Evolutionary conservation across 2,113 vertebrate genomes (phyloP).

Genomic region (Rissa tridactyla): DNA sequence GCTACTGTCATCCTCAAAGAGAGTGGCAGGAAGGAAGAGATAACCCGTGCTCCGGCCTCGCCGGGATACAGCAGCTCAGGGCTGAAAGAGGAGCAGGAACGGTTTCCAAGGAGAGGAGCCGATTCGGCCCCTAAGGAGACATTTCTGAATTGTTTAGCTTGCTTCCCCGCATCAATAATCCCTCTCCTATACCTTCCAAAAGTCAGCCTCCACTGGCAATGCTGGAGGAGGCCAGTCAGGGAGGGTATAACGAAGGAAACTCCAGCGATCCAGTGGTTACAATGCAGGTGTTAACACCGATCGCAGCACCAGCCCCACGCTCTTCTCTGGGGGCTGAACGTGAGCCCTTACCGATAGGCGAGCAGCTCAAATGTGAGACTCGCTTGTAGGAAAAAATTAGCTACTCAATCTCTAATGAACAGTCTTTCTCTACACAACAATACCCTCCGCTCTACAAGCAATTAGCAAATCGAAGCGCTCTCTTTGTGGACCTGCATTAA

Average conservation of each 20-base stretch:
- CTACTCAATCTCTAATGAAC: constrained; percentile 33
- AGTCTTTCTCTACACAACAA: constrained; percentile 20
- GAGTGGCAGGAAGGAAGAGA: neutral
- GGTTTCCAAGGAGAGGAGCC: constrained; percentile 29
- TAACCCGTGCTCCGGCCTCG: neutral
- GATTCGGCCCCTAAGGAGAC: neutral
- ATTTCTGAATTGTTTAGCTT: constrained; percentile 8
- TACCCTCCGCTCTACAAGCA: constrained; percentile 36
- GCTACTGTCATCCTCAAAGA: neutral
- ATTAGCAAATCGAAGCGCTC: constrained; percentile 47
- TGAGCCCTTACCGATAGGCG: neutral
- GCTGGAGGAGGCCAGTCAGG: neutral
- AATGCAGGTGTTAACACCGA: neutral
- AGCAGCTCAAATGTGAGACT: neutral
- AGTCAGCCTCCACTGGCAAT: neutral
- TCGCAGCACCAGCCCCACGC: neutral
- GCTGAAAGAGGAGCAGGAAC: neutral
- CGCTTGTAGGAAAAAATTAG: neutral
- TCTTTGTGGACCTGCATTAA: constrained; percentile 49
- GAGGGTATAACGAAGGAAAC: neutral
- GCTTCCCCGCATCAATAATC: constrained; percentile 5
- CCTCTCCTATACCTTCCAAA: neutral
- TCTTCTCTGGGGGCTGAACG: neutral
- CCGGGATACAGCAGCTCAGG: neutral
- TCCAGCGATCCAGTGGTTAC: neutral